Evolutionary conservation across 2,888 invertebrate species (phyloP), one percentile per base, ranked within the genome.

Genomic region (Erannis defoliaria): DNA sequence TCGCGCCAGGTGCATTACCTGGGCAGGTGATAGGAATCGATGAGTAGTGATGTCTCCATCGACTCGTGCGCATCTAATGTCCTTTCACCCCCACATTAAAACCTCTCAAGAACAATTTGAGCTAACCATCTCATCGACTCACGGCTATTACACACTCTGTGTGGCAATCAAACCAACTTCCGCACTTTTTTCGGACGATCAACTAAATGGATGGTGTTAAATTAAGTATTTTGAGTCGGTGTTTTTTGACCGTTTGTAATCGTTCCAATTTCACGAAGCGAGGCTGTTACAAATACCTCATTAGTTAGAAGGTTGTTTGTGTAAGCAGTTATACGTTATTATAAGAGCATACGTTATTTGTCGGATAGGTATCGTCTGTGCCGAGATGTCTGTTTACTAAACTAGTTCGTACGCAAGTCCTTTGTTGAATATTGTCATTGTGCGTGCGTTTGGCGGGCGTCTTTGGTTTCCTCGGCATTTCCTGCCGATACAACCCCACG

Each of bases 41-140:
- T 62, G 70, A 67, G 67, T 70, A 68, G 67, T 79, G 82, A 88
- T 80, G 81, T 80, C 89, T 88, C 80, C 80, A 85, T 86, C 74
- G 83, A 75, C 87, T 82, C 89, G 89, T 87, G 90, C 89, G 88
- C 82, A 81, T 74, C 89, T 72, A 87, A 89, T 89, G 73, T 73
- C 74, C 72, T 76, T 80, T 82, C 67, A 73, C 73, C 82, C 84
- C 81, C 70, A 74, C 74, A 78, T 81, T 81, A 80, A 64, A 62
- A 72, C 63, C 62, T 74, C 72, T 80, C 73, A 75, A 75, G 70
- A 76, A 72, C 73, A 76, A 82, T 81, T 78, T 76, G 64, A 74
- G 75, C 70, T 77, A 78, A 76, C 73, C 68, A 73, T 68, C 66
- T 66, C 66, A 72, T 72, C 73, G 71, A 21, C 43, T 68, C 67